A percentile compares a stretch with the other conserved stretches of the same genome.
These are phyloP conservation scores for Ornithoptera alexandrae DNA, from an alignment of 2,888 invertebrate species.

Conservation along the genomic window DNA sequence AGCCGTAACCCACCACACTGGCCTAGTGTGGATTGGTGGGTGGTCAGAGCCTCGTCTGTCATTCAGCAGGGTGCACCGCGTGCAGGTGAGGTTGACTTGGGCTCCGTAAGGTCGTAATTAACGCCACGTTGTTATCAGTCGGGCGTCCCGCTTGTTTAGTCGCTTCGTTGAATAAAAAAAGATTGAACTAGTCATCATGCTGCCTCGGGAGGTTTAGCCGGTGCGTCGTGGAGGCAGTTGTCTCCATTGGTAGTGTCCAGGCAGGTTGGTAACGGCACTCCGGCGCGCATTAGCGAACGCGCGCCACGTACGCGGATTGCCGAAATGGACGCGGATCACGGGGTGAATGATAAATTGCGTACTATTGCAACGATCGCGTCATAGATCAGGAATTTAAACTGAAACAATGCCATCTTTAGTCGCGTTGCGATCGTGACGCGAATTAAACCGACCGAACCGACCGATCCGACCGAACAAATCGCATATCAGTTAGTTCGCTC, in stretches of 20 bases:
- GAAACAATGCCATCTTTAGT: slow-evolving; percentile 69
- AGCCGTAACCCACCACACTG: too few species aligned
- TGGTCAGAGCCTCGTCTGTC: too few species aligned
- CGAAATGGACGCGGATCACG: slow-evolving; percentile 56
- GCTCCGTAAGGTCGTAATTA: too few species aligned
- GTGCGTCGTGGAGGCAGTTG: too few species aligned
- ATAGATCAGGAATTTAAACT: slow-evolving; percentile 70
- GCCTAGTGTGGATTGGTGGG: too few species aligned
- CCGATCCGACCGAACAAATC: slow-evolving; percentile 27
- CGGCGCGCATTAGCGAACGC: slow-evolving; percentile 27
- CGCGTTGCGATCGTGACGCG: slow-evolving; percentile 56
- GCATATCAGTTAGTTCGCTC: slow-evolving; percentile 17
- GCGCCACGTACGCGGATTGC: slow-evolving; percentile 41
- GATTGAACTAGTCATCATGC: too few species aligned
- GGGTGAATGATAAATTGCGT: slow-evolving; percentile 48
- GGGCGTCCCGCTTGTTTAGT: too few species aligned
- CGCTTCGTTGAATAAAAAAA: too few species aligned
- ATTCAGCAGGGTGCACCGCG: too few species aligned
- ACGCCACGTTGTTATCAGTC: too few species aligned
- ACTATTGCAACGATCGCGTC: slow-evolving; percentile 60
- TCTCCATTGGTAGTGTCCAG: background rate
- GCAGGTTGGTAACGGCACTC: slow-evolving; percentile 18
- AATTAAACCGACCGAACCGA: slow-evolving; percentile 39
- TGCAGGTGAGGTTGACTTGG: too few species aligned
- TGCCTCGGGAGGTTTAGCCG: too few species aligned